These are phyloP conservation scores for Trichomalopsis sarcophagae DNA, from an alignment of 1,140 invertebrate species.

Conservation along the genomic window DNA sequence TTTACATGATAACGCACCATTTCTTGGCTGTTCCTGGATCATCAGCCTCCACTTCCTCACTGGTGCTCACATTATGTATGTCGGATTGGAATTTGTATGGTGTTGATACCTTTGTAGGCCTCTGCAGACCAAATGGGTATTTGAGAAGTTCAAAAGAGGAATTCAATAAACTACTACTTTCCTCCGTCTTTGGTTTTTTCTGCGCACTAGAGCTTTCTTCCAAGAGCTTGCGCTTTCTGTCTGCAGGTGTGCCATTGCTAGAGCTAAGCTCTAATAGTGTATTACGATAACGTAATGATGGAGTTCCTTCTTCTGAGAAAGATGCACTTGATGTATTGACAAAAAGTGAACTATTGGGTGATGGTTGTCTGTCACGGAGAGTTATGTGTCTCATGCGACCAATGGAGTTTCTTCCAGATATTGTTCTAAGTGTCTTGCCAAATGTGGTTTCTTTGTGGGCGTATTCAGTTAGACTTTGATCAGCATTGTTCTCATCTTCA, in stretches of 20 bases:
- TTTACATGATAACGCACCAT: slow-evolving; percentile 69
- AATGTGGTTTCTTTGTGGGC: slow-evolving; percentile 60
- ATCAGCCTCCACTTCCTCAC: slow-evolving; percentile 46
- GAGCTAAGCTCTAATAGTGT: slow-evolving; percentile 53
- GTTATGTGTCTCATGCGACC: slow-evolving; percentile 64
- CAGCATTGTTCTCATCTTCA: slow-evolving; percentile 48
- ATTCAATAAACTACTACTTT: slow-evolving; percentile 58
- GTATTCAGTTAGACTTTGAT: slow-evolving; percentile 49
- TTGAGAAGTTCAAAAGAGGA: slow-evolving; percentile 61
- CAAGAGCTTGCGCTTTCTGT: slow-evolving; percentile 64
- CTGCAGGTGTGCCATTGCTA: slow-evolving; percentile 56
- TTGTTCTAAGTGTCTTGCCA: slow-evolving; percentile 64
- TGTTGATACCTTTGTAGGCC: slow-evolving; percentile 62
- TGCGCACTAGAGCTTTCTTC: slow-evolving; percentile 32
- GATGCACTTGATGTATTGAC: slow-evolving; percentile 65
- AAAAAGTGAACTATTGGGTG: slow-evolving; percentile 66
- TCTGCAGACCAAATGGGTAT: slow-evolving; percentile 51
- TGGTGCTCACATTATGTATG: slow-evolving; percentile 55
- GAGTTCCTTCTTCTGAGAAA: slow-evolving; percentile 53
- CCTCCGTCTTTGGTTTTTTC: slow-evolving; percentile 63
- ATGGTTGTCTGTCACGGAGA: slow-evolving; percentile 60
- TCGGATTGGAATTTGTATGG: slow-evolving; percentile 61
- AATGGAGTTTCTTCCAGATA: slow-evolving; percentile 64
- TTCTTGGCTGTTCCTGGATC: slow-evolving; percentile 53
- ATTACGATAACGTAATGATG: slow-evolving; percentile 54